These are phyloP conservation scores for Volucella inanis DNA, from an alignment of 2,888 invertebrate species.

Conservation along the genomic window DNA sequence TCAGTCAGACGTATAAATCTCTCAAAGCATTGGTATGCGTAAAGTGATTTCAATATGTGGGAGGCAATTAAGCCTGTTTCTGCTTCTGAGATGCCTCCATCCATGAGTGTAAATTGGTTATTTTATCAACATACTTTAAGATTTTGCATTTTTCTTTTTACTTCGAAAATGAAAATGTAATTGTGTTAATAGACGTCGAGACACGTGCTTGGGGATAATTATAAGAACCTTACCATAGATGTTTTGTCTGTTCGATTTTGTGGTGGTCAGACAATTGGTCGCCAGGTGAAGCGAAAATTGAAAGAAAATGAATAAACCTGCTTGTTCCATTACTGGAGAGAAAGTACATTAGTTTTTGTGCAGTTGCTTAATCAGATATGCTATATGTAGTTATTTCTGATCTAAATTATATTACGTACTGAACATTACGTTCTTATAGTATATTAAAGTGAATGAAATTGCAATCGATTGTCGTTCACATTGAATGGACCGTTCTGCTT, in stretches of 20 bases:
- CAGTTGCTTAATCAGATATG: no score
- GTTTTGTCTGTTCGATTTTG: not conserved
- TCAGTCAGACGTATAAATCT: slow-evolving; percentile 31
- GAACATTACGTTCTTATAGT: no score
- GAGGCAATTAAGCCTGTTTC: not conserved
- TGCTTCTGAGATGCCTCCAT: slow-evolving; percentile 5
- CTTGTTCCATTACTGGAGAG: no score
- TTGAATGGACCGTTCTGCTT: no score
- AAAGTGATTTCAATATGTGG: not conserved
- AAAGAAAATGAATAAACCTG: no score
- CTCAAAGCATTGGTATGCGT: slow-evolving; percentile 24
- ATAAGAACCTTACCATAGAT: not conserved
- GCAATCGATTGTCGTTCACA: no score
- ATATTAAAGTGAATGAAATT: no score
- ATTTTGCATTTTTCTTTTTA: not conserved
- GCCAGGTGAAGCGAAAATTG: no score
- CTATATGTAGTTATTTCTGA: no score
- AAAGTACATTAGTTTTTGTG: no score
- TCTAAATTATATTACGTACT: no score
- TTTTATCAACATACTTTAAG: not conserved
- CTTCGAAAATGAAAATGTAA: not conserved
- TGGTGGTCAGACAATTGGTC: no score
- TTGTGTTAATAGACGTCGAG: slow-evolving; percentile 2
- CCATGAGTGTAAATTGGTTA: slow-evolving; percentile 12
- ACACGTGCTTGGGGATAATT: not conserved